Percentiles rank a stretch among this genome's conserved stretches.
Evolutionary conservation across 2,888 invertebrate genomes (phyloP).

Genomic region (Anagyrus pseudococci): DNA sequence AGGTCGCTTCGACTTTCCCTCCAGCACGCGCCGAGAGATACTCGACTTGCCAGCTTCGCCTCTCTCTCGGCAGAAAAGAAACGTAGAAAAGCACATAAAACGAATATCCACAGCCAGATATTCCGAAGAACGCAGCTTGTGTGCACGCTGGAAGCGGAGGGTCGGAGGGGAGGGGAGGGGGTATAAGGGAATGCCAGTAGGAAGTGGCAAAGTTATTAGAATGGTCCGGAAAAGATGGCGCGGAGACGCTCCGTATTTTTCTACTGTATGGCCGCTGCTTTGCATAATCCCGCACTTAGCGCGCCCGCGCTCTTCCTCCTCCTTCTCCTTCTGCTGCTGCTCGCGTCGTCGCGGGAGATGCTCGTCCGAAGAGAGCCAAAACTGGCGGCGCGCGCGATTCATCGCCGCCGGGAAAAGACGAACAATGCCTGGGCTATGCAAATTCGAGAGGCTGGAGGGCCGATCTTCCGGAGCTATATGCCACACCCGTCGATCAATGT

Average conservation of each 20-base stretch:
- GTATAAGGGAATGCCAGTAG: slow-evolving; percentile 34
- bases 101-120: slow-evolving; percentile 3
- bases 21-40: too few relatives aligned
- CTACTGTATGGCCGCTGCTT: slow-evolving; percentile 63
- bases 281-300: slow-evolving; percentile 64
- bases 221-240: slow-evolving; percentile 64
- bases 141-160: slow-evolving; percentile 19
- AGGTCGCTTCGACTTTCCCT: too few relatives aligned
- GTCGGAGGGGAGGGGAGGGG: slow-evolving; percentile 33
- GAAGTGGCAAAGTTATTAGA: slow-evolving; percentile 61
- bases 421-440: slow-evolving; percentile 48
- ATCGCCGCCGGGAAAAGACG: slow-evolving; percentile 54
- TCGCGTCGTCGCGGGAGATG: slow-evolving; percentile 40
- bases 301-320: slow-evolving; percentile 52
- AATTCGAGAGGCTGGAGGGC: slow-evolving; percentile 19
- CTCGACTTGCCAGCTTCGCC: background rate
- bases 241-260: slow-evolving; percentile 64
- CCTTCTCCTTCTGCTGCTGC: slow-evolving; percentile 38
- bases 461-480: slow-evolving; percentile 1
- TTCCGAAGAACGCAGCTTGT: slow-evolving; percentile 37
- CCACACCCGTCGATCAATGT: slow-evolving; percentile 36
- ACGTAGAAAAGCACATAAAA: background rate
- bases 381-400: slow-evolving; percentile 48
- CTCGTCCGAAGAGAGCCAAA: slow-evolving; percentile 44
- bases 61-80: slow-evolving; percentile 1